Conservation (phyloP, 2,113 vertebrate species). For the Ia io region DNA sequence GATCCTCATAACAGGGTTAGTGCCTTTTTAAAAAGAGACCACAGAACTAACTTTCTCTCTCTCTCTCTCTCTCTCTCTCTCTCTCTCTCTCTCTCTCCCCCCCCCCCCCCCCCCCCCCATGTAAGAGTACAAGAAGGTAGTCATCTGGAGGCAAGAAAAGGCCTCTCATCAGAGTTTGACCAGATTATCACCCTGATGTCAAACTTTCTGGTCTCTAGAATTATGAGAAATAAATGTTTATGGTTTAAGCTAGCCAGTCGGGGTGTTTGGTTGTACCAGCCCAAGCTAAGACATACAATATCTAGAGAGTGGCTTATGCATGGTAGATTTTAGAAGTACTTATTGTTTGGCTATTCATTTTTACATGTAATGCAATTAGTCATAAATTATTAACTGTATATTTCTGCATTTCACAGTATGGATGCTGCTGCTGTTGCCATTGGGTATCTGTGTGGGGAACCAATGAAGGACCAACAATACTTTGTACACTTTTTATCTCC, state of each 20-base stretch:
- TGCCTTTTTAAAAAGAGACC: background rate
- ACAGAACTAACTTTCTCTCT: background rate
- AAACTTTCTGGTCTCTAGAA: background rate
- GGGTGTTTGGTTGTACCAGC: background rate
- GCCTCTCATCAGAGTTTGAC: background rate
- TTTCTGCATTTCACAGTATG: background rate
- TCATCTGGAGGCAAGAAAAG: background rate
- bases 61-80: background rate
- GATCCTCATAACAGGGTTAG: background rate
- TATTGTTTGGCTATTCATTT: background rate
- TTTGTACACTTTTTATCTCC: background rate
- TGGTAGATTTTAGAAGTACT: background rate
- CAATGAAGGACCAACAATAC: background rate
- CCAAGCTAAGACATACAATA: background rate
- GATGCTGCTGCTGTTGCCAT: background rate
- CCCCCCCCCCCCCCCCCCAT: accelerated
- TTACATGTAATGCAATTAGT: background rate
- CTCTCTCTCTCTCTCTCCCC: accelerated
- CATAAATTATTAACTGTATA: background rate
- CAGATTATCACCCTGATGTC: background rate
- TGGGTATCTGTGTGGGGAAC: background rate
- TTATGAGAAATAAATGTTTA: background rate
- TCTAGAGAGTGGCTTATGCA: background rate
- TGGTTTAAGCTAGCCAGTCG: background rate
- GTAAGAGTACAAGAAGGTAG: background rate